Conservation (phyloP, 2,113 vertebrate species). For the Ceyx cyanopectus region DNA sequence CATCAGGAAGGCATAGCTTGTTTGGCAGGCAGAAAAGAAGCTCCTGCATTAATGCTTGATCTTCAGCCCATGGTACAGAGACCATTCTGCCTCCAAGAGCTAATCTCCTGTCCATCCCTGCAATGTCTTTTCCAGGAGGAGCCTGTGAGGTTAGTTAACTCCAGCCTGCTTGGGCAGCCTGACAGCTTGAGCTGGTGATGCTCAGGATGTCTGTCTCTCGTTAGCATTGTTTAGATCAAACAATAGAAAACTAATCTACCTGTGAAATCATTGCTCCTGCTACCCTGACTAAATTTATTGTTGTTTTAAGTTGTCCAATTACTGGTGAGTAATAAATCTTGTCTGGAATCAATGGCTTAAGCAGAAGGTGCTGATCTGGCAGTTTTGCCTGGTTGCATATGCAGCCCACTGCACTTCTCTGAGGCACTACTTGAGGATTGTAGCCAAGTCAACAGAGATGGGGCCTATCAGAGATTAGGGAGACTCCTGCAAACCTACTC, state of each 20-base stretch:
- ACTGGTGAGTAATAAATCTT: not conserved
- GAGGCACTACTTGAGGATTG: not conserved
- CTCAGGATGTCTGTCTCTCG: not conserved
- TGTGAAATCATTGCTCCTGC: not conserved
- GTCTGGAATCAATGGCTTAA: conserved; percentile 1
- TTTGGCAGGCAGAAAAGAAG: not conserved
- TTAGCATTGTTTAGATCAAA: not conserved
- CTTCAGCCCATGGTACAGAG: not conserved
- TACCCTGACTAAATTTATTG: not conserved
- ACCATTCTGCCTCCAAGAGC: not conserved
- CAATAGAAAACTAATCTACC: not conserved
- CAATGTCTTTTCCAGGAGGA: not conserved
- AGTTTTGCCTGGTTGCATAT: not conserved
- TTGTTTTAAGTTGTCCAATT: not conserved
- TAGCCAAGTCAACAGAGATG: not conserved
- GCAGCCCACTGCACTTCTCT: not conserved
- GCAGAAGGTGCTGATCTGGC: conserved; percentile 17
- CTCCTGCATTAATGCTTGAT: not conserved
- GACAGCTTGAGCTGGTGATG: not conserved
- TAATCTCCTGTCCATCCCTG: not conserved
- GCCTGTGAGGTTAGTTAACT: not conserved
- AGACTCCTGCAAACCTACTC: not conserved
- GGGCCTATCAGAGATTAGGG: not conserved
- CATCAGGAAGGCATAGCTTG: not conserved
- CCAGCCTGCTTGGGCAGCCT: not conserved